phyloP scores from a whole-genome alignment of 2,888 invertebrate species.

The Chaetoderma sp. region DNA sequence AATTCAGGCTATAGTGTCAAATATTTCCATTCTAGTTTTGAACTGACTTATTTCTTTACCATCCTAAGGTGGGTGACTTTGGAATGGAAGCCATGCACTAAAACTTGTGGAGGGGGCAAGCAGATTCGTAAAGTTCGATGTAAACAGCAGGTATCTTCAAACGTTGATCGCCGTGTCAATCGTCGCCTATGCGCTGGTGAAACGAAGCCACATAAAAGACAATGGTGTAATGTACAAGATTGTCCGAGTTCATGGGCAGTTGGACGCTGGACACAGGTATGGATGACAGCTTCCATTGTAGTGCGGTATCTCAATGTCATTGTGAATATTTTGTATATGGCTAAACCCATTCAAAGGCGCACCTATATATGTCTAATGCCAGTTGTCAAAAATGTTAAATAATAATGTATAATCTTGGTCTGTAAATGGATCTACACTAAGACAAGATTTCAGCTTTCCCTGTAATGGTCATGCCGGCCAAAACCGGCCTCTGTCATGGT shows the following conservation, averaged over 20 bases:
- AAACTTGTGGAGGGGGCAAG: constrained; percentile 77
- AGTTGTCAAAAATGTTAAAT: no score
- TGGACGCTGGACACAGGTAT: constrained; percentile 91
- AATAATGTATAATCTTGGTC: background rate
- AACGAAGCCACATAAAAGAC: constrained; percentile 43
- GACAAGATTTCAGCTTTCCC: background rate
- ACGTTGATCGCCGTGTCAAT: constrained; percentile 36
- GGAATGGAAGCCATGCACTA: constrained; percentile 72
- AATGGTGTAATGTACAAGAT: constrained; percentile 53
- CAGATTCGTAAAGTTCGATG: constrained; percentile 76
- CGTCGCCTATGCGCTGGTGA: constrained; percentile 40
- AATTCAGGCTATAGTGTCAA: no score
- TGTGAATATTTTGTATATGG: background rate
- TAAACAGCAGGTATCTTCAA: constrained; percentile 56
- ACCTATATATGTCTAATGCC: no score
- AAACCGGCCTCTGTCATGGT: no score
- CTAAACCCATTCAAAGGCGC: no score
- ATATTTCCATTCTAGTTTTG: background rate
- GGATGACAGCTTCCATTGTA: constrained; percentile 50
- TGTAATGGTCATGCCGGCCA: no score
- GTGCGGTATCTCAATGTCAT: no score
- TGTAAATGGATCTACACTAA: no score
- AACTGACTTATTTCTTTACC: background rate
- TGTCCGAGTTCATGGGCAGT: constrained; percentile 82
- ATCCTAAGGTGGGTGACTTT: constrained; percentile 43